A percentile compares a stretch with the other conserved stretches of the same genome.
These are phyloP conservation scores for Zelleria hepariella DNA, from an alignment of 2,888 invertebrate species.

Conservation along the genomic window DNA sequence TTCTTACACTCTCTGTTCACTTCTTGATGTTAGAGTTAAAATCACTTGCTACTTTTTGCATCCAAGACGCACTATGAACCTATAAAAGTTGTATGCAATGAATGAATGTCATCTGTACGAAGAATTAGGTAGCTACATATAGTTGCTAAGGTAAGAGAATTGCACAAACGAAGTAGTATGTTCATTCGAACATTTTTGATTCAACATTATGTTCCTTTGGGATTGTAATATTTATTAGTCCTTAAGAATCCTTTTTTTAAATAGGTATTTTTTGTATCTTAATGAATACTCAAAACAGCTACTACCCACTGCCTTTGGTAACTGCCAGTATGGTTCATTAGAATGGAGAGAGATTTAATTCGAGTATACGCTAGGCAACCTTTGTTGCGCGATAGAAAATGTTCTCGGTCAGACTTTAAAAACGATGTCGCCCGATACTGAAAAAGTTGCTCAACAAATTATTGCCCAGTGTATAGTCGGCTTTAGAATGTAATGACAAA, in stretches of 20 bases:
- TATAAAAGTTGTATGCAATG: no score
- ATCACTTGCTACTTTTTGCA: not conserved
- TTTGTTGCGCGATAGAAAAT: not conserved
- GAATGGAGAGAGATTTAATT: not conserved
- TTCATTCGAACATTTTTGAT: slow-evolving; percentile 4
- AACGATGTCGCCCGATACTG: no score
- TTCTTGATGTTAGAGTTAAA: slow-evolving; percentile 6
- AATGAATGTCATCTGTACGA: no score
- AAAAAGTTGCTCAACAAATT: not conserved
- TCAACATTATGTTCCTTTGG: slow-evolving; percentile 49
- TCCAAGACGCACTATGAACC: not conserved
- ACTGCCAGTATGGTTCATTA: slow-evolving; percentile 25
- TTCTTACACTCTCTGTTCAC: no score
- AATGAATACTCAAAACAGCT: slow-evolving; percentile 50
- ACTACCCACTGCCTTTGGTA: slow-evolving; percentile 32
- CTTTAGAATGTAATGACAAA: slow-evolving; percentile 16
- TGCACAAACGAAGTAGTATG: not conserved
- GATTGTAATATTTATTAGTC: slow-evolving; percentile 27
- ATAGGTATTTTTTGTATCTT: slow-evolving; percentile 20
- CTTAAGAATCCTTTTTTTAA: slow-evolving; percentile 23
- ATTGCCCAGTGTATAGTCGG: slow-evolving; percentile 14
- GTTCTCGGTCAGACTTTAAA: not conserved
- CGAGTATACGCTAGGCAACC: not conserved
- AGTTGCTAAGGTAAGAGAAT: no score
- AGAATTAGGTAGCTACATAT: no score